Evolutionary conservation across 23 tunicate species (phyloP).

Genomic region (Aplidium turbinatum): DNA sequence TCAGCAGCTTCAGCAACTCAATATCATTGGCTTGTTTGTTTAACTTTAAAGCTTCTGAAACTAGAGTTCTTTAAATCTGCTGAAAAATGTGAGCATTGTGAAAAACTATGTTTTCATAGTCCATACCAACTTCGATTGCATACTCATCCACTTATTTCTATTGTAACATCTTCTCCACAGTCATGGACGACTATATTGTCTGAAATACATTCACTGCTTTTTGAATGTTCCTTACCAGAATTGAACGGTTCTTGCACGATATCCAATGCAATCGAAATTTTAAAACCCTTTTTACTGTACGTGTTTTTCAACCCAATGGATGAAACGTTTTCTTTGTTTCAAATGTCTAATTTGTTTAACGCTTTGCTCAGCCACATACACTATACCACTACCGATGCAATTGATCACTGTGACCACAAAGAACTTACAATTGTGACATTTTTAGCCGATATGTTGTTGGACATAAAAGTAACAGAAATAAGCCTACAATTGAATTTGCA

Average conservation of each 20-base stretch:
- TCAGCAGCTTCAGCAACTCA: conserved; percentile 10
- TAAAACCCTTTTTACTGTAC: conserved; percentile 49
- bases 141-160: conserved; percentile 78
- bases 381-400: too few species aligned
- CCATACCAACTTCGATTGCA: conserved; percentile 34
- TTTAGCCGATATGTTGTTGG: background rate
- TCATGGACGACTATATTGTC: conserved; percentile 24
- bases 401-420: background rate
- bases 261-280: conserved; percentile 1
- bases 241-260: background rate
- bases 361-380: background rate
- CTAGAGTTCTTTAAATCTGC: background rate
- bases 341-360: conserved; percentile 9
- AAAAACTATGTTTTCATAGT: background rate
- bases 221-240: background rate
- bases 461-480: background rate
- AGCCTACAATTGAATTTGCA: background rate
- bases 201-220: conserved; percentile 28
- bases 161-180: conserved; percentile 32
- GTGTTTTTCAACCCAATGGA: conserved; percentile 36
- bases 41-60: conserved; percentile 12
- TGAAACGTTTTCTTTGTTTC: background rate
- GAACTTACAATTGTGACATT: background rate
- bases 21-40: conserved; percentile 14
- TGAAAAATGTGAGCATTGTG: background rate